These are phyloP conservation scores for Graphium colonna DNA, from an alignment of 2,888 invertebrate species.

Conservation along the genomic window DNA sequence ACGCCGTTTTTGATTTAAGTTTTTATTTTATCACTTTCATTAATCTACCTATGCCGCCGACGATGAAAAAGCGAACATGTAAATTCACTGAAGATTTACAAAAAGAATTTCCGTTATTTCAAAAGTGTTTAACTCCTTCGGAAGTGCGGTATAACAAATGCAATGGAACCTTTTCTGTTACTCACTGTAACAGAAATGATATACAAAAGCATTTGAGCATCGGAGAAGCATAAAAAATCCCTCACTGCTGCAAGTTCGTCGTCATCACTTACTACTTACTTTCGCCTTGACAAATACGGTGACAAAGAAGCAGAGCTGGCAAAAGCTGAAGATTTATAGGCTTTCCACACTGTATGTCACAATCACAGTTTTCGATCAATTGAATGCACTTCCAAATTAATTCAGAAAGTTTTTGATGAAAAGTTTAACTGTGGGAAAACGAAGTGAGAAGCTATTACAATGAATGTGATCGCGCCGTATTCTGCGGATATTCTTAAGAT, in stretches of 20 bases:
- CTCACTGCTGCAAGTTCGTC: neutral
- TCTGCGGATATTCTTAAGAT: conserved; percentile 12
- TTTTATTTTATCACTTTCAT: neutral
- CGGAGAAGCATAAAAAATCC: neutral
- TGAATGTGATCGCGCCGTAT: conserved; percentile 19
- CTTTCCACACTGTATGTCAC: conserved; percentile 12
- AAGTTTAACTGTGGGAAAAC: conserved; percentile 23
- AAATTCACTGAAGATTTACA: conserved; percentile 11
- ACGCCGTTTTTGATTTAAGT: too few relatives aligned
- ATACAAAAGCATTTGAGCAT: neutral
- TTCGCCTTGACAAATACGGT: neutral
- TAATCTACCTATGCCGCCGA: conserved; percentile 8
- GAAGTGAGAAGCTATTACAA: conserved; percentile 21
- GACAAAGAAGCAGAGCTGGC: neutral
- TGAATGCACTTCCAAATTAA: conserved; percentile 19
- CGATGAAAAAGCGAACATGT: conserved; percentile 15
- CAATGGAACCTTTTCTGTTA: conserved; percentile 17
- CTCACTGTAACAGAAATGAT: conserved; percentile 3
- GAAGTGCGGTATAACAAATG: conserved; percentile 18
- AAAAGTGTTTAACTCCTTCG: conserved; percentile 19
- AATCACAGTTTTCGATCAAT: conserved; percentile 18
- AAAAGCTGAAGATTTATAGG: neutral
- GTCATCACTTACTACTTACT: neutral
- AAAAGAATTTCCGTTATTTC: conserved; percentile 5
- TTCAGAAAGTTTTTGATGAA: conserved; percentile 22